Percentiles rank a stretch among this genome's conserved stretches.
Evolutionary conservation across 2,113 vertebrate species (phyloP).

Genomic region (Passer montanus): DNA sequence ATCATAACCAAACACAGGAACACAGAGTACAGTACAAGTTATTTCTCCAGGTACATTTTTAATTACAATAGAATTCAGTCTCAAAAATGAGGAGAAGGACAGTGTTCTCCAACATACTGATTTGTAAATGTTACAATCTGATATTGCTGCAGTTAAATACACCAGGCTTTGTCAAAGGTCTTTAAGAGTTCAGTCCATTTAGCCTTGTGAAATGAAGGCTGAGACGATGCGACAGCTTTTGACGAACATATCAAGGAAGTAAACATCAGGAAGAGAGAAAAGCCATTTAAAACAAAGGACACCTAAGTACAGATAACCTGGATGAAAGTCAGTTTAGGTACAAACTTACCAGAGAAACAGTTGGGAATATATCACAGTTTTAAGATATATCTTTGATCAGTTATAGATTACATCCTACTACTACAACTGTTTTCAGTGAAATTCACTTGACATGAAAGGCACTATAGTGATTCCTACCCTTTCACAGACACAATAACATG

Average conservation of each 20-base stretch:
- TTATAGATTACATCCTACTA: neutral
- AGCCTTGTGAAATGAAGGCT: neutral
- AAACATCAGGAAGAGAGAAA: neutral
- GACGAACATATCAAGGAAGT: neutral
- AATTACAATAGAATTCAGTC: neutral
- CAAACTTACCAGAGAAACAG: neutral
- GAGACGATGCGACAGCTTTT: neutral
- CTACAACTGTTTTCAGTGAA: neutral
- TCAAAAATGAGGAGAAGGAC: neutral
- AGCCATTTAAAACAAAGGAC: neutral
- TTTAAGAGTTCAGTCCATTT: neutral
- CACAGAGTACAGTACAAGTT: neutral
- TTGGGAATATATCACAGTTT: neutral
- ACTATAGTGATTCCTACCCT: neutral
- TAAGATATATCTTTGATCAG: neutral
- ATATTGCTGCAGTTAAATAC: neutral
- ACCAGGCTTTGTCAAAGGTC: neutral
- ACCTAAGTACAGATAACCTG: neutral
- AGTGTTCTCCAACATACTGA: neutral
- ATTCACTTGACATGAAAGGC: neutral
- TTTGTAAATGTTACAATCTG: neutral
- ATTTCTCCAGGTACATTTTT: neutral
- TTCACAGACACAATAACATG: neutral
- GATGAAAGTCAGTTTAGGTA: neutral
- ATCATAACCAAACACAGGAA: neutral